Evolutionary conservation across 2,113 vertebrate species (phyloP).

Genomic region (Cebidichthys violaceus): DNA sequence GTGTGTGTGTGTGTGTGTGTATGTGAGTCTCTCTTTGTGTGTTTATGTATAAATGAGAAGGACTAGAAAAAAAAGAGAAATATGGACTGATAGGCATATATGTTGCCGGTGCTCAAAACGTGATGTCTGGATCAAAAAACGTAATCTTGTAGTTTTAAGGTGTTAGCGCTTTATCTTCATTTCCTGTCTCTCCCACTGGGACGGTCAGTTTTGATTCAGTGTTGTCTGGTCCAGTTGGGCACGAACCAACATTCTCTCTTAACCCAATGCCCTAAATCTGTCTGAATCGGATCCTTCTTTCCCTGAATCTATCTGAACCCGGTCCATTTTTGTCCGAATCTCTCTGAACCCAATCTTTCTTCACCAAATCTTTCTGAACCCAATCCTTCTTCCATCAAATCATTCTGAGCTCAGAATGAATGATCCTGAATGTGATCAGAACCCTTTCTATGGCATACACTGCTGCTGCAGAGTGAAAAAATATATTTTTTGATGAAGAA

Average conservation of each 20-base stretch:
- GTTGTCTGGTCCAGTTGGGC: neutral
- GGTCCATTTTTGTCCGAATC: neutral
- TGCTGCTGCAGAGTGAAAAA: too few species aligned
- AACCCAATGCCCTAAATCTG: neutral
- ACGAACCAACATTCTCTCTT: neutral
- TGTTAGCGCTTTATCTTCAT: neutral
- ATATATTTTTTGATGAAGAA: too few species aligned
- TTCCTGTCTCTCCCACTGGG: neutral
- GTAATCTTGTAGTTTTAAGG: neutral
- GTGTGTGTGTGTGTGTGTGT: neutral
- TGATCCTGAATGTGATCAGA: neutral
- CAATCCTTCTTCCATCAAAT: neutral
- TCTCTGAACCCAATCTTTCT: neutral
- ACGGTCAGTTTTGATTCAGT: neutral
- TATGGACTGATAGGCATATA: neutral
- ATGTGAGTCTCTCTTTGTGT: neutral
- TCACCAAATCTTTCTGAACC: neutral
- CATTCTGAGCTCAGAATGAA: neutral
- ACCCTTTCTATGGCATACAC: neutral
- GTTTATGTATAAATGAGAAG: slow-evolving; percentile 38
- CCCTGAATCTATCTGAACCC: neutral
- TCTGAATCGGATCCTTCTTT: neutral
- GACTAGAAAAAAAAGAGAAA: slow-evolving; percentile 10
- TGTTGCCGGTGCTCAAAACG: neutral
- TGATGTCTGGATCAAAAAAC: neutral